Percentiles rank a stretch among this genome's conserved stretches.
Conservation (phyloP, 2,113 vertebrate genomes). For the Podarcis raffonei region DNA sequence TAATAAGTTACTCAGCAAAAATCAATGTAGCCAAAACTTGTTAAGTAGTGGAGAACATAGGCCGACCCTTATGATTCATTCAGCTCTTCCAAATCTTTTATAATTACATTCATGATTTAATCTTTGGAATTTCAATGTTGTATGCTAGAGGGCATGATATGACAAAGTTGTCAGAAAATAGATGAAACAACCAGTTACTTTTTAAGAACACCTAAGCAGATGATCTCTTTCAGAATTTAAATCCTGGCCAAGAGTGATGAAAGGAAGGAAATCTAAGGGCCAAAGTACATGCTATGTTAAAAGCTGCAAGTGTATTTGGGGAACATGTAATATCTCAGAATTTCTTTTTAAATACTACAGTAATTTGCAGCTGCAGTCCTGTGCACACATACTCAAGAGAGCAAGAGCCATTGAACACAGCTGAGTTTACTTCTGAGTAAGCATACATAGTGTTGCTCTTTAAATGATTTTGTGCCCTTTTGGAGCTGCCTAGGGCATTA, state of each 20-base stretch:
- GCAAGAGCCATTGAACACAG: background rate
- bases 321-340: too few relatives aligned
- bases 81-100: background rate
- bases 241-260: background rate
- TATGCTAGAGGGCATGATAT: rapidly evolving
- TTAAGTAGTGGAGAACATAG: background rate
- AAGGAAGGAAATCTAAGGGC: background rate
- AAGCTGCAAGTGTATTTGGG: background rate
- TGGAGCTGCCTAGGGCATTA: too few relatives aligned
- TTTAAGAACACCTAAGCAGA: background rate
- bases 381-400: background rate
- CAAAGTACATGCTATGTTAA: background rate
- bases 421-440: background rate
- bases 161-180: background rate
- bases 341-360: too few relatives aligned
- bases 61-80: background rate
- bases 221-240: background rate
- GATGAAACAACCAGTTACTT: background rate
- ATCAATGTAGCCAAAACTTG: background rate
- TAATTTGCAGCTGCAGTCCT: background rate
- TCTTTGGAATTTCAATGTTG: background rate
- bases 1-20: background rate
- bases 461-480: too few relatives aligned
- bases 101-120: rapidly evolving
- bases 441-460: background rate